These are phyloP conservation scores for Pygmarrhopalites habei DNA, from an alignment of 1,140 invertebrate genomes.

Conservation along the genomic window DNA sequence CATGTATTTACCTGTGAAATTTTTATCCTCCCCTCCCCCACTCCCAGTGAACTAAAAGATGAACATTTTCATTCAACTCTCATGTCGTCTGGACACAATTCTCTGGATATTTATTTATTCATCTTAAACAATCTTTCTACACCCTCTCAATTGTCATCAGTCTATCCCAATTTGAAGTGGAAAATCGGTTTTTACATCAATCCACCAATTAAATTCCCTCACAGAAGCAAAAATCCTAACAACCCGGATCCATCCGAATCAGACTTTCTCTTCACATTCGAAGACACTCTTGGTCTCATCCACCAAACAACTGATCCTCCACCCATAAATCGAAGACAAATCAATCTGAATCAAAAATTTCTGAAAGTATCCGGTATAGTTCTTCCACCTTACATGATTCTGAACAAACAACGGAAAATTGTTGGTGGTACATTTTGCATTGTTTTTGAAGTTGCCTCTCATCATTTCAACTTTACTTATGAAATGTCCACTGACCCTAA, in stretches of 20 bases:
- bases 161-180: background rate
- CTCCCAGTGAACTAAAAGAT: background rate
- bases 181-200: background rate
- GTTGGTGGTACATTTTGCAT: background rate
- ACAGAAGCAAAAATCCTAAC: background rate
- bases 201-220: background rate
- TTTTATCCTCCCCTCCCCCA: background rate
- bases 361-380: background rate
- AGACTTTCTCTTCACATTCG: background rate
- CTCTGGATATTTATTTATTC: background rate
- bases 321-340: background rate
- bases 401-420: background rate
- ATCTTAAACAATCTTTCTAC: background rate
- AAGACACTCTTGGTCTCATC: background rate
- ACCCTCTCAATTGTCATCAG: background rate
- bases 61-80: background rate
- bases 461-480: constrained; percentile 2
- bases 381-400: constrained; percentile 1
- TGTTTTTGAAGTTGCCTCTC: background rate
- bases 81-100: background rate
- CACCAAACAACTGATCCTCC: background rate
- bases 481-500: background rate
- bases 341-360: background rate
- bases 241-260: background rate
- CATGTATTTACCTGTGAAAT: background rate